Evolutionary conservation across 2,113 vertebrate species (phyloP), one percentile per base, ranked within the genome.

Genomic region (Toxostoma redivivum): DNA sequence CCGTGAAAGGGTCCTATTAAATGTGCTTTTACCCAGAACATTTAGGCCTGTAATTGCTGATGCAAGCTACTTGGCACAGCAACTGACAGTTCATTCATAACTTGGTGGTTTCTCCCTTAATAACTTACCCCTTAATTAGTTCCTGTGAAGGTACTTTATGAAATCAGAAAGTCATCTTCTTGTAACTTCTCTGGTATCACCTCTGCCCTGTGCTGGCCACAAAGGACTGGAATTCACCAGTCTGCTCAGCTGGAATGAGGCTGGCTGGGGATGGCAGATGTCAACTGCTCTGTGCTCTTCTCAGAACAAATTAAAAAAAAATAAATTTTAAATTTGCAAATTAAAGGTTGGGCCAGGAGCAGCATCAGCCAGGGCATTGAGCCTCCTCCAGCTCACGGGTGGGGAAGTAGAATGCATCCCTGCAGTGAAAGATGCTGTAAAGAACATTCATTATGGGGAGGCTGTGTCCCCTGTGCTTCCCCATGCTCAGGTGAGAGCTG

Each of bases 81-180:
- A 50, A 67, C 66, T 85, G 83, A 54, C 69, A 84, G 54, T 87
- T 93, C 80, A 92, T 94, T 94, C 95, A 70, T 58, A 92, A 89
- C 60, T 85, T 31, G n/a, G 74, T 81, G 57, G 74, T 88, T 95
- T 92, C 79, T 93, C 58, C 4, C 0, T 66, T 95, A 93, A 79
- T 79, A 94, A 88, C 69, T 85, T 88, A 74, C 33, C 69, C 66
- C 67, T 65, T 92, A 90, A 84, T 92, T 91, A 87, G 72, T 92
- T 93, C 89, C 94, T 92, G 70, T 84, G 92, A 94, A 96, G 81
- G 81, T 91, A 69, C 77, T 91, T 84, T 18, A 57, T 78, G 85
- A 84, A 95, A 86, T 83, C 74, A 78, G 40, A 33, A 91, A 84
- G 78, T 91, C 66, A 58, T 92, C n/a, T 42, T 94, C 72, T 64